These are phyloP conservation scores for Aphis gossypii DNA, from an alignment of 1,140 invertebrate species.

Conservation along the genomic window DNA sequence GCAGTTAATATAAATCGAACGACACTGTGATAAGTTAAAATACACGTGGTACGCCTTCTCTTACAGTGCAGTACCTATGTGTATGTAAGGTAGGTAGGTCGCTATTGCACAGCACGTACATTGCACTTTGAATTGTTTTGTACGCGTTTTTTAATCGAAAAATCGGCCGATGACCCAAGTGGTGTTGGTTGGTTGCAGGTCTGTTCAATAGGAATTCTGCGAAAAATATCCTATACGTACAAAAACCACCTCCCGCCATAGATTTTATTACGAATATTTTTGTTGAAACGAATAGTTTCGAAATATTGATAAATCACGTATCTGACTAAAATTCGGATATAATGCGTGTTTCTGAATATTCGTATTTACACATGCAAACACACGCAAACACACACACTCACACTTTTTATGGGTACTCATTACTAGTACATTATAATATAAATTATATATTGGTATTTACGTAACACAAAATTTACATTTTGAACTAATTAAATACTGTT, in stretches of 20 bases:
- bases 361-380: background rate
- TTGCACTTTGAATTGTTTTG: slow-evolving; percentile 37
- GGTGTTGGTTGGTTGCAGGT: background rate
- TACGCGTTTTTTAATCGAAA: slow-evolving; percentile 33
- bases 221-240: background rate
- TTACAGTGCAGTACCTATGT: background rate
- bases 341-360: background rate
- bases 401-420: background rate
- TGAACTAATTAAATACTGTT: background rate
- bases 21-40: background rate
- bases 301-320: slow-evolving; percentile 5
- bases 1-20: background rate
- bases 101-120: background rate
- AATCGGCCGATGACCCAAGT: slow-evolving; percentile 30
- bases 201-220: background rate
- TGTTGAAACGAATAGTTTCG: background rate
- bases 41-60: background rate
- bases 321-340: background rate
- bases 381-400: background rate
- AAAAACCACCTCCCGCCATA: background rate
- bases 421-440: background rate
- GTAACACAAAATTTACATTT: background rate
- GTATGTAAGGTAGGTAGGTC: slow-evolving; percentile 4
- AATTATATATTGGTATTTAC: background rate
- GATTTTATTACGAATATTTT: slow-evolving; percentile 20